phyloP scores from a whole-genome alignment of 2,797 vertebrate genomes.

The Spinibarbus caldwelli region DNA sequence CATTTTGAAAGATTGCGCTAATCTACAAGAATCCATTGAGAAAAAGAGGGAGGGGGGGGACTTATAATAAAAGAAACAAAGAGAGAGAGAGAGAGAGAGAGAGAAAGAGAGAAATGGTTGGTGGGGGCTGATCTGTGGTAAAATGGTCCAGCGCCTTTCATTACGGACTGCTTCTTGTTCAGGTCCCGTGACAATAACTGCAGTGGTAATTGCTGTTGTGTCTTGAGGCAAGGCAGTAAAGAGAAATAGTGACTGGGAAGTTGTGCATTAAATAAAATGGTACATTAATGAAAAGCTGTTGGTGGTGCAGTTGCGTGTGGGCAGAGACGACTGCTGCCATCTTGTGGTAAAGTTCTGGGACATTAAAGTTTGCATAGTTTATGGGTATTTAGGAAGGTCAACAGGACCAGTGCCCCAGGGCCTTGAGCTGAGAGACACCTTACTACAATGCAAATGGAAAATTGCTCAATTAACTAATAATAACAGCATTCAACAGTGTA shows the following conservation, averaged over 20 bases:
- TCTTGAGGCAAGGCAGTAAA: neutral
- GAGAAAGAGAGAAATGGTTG: too few relatives aligned
- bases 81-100: slow-evolving; percentile 1
- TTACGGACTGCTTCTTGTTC: neutral
- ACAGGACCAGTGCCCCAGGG: neutral
- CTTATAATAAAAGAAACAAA: neutral
- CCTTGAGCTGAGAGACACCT: neutral
- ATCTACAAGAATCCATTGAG: slow-evolving; percentile 27
- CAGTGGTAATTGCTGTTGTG: slow-evolving; percentile 12
- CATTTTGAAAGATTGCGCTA: slow-evolving; percentile 36
- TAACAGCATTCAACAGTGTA: neutral
- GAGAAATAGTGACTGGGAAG: neutral
- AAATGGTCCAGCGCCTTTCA: slow-evolving; percentile 30
- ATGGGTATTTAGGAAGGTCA: neutral
- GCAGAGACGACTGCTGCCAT: slow-evolving; percentile 62
- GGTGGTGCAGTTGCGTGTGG: slow-evolving; percentile 29
- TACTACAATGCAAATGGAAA: neutral
- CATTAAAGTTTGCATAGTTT: neutral
- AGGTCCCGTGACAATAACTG: slow-evolving; percentile 32
- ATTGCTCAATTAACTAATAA: neutral
- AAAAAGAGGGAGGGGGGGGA: neutral
- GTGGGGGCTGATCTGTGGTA: neutral
- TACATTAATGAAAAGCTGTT: slow-evolving; percentile 14
- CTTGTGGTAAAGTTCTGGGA: slow-evolving; percentile 48
- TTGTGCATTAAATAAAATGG: slow-evolving; percentile 12